Conservation (phyloP, 2,797 vertebrate genomes). For the Cebuella pygmaea region DNA sequence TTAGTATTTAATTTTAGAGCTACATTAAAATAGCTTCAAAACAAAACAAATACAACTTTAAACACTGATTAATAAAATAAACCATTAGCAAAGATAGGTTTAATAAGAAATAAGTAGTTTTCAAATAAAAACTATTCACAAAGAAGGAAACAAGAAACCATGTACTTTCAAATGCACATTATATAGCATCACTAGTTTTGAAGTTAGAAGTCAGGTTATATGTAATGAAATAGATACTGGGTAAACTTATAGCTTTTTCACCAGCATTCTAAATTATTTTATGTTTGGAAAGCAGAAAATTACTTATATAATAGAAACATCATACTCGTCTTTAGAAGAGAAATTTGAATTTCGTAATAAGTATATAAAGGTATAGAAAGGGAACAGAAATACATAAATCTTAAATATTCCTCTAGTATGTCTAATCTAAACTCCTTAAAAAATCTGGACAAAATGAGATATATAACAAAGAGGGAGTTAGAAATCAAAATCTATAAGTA, state of each 20-base stretch:
- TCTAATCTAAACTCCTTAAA: not conserved
- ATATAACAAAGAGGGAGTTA: not conserved
- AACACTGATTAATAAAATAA: slow-evolving; percentile 25
- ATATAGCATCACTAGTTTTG: not conserved
- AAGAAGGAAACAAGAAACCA: not conserved
- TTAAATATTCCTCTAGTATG: not conserved
- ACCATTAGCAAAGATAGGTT: not conserved
- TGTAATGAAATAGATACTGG: not conserved
- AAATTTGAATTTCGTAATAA: not conserved
- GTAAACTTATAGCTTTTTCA: not conserved
- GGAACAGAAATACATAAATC: not conserved
- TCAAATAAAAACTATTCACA: not conserved
- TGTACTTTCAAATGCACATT: not conserved
- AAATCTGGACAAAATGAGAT: not conserved
- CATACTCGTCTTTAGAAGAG: not conserved
- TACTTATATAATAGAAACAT: not conserved
- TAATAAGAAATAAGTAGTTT: not conserved
- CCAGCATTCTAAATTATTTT: not conserved
- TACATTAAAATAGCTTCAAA: slow-evolving; percentile 2
- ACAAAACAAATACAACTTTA: not conserved
- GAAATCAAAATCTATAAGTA: not conserved
- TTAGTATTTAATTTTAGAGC: not conserved
- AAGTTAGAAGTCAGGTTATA: not conserved
- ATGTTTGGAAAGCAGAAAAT: not conserved
- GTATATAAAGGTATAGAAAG: not conserved